phyloP scores from a whole-genome alignment of 2,888 invertebrate genomes.

The Ferrisia virgata region DNA sequence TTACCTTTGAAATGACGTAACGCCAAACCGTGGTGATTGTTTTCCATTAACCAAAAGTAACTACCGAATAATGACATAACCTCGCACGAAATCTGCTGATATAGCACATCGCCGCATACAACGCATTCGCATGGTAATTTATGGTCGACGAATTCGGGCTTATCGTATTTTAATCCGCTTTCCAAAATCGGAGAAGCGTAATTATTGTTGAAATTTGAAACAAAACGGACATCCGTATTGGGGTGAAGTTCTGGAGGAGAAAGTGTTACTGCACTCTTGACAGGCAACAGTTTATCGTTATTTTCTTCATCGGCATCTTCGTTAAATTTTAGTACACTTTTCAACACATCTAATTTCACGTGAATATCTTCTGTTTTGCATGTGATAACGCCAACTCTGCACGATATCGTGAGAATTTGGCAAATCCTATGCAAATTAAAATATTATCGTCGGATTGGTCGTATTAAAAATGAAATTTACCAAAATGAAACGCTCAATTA shows the following conservation, averaged over 20 bases:
- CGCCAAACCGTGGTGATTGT: background rate
- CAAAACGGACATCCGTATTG: conserved; percentile 9
- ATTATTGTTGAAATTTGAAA: background rate
- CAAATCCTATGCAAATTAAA: background rate
- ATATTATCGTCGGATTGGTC: background rate
- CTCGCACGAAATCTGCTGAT: conserved; percentile 6
- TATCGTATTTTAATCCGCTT: background rate
- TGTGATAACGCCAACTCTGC: background rate
- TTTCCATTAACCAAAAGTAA: background rate
- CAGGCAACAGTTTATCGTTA: background rate
- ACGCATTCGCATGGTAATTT: background rate
- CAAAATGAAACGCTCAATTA: background rate
- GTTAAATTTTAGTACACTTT: background rate
- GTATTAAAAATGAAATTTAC: background rate
- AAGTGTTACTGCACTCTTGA: background rate
- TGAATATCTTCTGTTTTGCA: conserved; percentile 1
- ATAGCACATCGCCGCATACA: background rate
- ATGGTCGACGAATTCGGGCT: conserved; percentile 23
- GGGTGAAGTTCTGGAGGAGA: background rate
- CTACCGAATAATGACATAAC: background rate
- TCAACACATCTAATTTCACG: background rate
- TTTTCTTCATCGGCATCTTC: background rate
- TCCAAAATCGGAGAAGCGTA: background rate
- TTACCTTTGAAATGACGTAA: conserved; percentile 22
- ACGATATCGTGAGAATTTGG: background rate